Base-by-base conservation (phyloP, 2,888 invertebrate genomes). In the Melanostoma scalare region DNA sequence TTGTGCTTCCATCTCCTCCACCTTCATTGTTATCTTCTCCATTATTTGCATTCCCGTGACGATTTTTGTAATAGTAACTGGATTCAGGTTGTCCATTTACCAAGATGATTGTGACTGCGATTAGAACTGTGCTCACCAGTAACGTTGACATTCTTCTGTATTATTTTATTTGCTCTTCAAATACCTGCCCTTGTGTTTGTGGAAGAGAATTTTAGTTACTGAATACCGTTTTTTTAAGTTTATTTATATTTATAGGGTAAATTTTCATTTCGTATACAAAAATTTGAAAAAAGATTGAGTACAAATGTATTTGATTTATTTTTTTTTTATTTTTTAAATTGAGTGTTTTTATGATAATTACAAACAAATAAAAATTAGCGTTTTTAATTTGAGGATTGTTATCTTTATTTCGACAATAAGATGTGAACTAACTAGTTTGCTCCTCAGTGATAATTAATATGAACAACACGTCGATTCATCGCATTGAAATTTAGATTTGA, bases 121-220 rank as follows among this genome's bases (percentile, higher is more conserved):
- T 79, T 60, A 84, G 61, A 52, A 75, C 69, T 8, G 71, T 67
- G 50, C 55, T 42, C 84, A 71, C 53, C 60, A 75, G 71, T 74
- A 67, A 67, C 9, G 63, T 74, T 84, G 74, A 71, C 84, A 84
- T 84, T 79, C 60, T 77, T 77, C 48, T 76, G 30, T 38, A n/a
- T 76, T 63, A 50, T 63, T 38, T 63, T 56, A 58, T 71, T 65
- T 75, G 42, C 20, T 68, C 50, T 60, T 55, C 42, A 76, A 76
- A 76, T 72, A 36, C 38, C 48, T 44, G 60, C 33, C 58, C 65
- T 76, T 60, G 38, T 31, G 61, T 76, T 67, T 67, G 46, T 46
- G 52, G 35, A 56, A 73, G 46, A 56, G 55, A 72, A 9, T 60
- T 42, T 53, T 46, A 10, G 42, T 9, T 9, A 8, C 9, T 42